Conservation (phyloP, 2,113 vertebrate species). For the Trichechus manatus region DNA sequence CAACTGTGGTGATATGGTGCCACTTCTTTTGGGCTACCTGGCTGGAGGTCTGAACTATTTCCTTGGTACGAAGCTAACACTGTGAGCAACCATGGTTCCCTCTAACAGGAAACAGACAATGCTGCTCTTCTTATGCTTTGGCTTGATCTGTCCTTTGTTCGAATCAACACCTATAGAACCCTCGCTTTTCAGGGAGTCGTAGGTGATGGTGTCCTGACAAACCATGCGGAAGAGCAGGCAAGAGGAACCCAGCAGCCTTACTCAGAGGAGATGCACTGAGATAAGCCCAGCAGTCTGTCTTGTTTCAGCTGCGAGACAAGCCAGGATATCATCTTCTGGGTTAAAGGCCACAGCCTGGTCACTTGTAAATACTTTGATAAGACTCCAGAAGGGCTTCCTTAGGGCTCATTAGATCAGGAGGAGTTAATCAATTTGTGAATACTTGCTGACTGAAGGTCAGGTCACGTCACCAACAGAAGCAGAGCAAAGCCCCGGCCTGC, state of each 20-base stretch:
- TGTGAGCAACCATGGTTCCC: neutral
- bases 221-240: rapidly evolving
- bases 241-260: neutral
- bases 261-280: neutral
- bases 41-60: neutral
- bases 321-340: neutral
- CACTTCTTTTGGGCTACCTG: neutral
- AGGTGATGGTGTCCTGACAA: neutral
- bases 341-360: slow-evolving; percentile 21
- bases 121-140: neutral
- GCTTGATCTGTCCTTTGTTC: neutral
- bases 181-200: neutral
- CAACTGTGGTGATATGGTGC: too few relatives aligned
- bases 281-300: neutral
- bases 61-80: slow-evolving; percentile 46
- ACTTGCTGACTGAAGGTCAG: neutral
- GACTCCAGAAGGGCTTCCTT: neutral
- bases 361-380: neutral
- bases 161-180: neutral
- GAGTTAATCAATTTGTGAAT: neutral
- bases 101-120: neutral
- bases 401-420: slow-evolving; percentile 30
- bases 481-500: neutral
- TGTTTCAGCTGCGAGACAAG: neutral
- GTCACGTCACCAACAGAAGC: neutral